Evolutionary conservation across 2,797 vertebrate species (phyloP), one percentile per base, ranked within the genome.

Genomic region (Epinephelus coioides): DNA sequence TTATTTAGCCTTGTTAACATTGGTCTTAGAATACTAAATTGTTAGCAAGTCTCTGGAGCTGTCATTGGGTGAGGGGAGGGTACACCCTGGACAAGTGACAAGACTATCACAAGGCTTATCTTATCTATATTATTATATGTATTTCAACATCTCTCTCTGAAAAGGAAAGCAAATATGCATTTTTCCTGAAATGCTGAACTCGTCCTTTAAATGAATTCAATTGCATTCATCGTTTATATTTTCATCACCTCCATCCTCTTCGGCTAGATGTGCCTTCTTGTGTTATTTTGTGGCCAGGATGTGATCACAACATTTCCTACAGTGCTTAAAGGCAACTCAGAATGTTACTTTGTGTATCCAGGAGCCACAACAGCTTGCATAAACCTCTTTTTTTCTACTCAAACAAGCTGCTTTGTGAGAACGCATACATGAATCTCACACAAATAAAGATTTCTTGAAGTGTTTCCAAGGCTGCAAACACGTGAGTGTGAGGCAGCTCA

Each of bases 391-490:
- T 55, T 21, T 23, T 55, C 25, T 65, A 2, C 59, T 49, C 46
- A n/a, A 65, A 65, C 69, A 51, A 23, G 23, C 23, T 23, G 63
- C 70, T 78, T 81, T 81, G 84, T 84, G 8, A 53, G 55, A 30
- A 78, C 7, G 23, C 21, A 59, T 46, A 81, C 82, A 85, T 88
- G 75, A 81, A 76, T 88, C 44, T 44, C 44, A 19, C 47, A 70
- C 8, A 21, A 86, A 76, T 82, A 38, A 71, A 34, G 80, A 69
- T 79, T 81, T 75, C 61, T 64, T 73, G 57, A 82, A 78, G 44
- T 78, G 87, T 90, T 91, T 86, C 90, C 89, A 87, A 59, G 89
- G 88, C 71, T 88, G 86, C 89, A 75, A 76, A 81, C 84, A 69
- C 50, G 46, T 79, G 85, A 85, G 69, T 76, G 82, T 78, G 49